phyloP scores from a whole-genome alignment of 2,113 vertebrate genomes.

The Notothenia coriiceps region DNA sequence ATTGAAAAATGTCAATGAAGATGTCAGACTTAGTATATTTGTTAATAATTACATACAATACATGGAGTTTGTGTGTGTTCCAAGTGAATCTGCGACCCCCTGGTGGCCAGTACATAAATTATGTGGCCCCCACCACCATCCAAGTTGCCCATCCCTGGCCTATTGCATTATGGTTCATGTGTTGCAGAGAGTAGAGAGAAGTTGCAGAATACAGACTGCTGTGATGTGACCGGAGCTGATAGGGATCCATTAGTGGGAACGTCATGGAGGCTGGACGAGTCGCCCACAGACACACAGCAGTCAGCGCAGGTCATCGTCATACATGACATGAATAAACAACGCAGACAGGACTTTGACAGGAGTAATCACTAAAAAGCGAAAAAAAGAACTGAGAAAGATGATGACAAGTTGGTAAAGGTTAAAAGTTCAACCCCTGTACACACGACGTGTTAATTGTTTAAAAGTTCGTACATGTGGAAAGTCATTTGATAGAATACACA shows the following conservation, averaged over 20 bases:
- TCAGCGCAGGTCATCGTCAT: constrained; percentile 41
- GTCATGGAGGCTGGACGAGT: constrained; percentile 30
- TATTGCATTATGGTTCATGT: neutral
- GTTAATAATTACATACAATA: no score
- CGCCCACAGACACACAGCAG: constrained; percentile 49
- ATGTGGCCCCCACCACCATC: no score
- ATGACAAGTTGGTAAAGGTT: neutral
- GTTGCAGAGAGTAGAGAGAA: constrained; percentile 1
- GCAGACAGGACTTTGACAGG: constrained; percentile 18
- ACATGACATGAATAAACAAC: constrained; percentile 23
- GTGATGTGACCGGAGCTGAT: constrained; percentile 44
- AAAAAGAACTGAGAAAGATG: neutral
- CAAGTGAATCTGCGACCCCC: no score
- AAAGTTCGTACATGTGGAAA: neutral
- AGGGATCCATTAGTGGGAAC: constrained; percentile 43
- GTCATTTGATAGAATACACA: no score
- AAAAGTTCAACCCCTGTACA: neutral
- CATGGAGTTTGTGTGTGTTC: no score
- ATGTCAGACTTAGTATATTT: no score
- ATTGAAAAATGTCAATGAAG: no score
- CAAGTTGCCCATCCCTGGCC: no score
- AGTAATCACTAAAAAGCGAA: constrained; percentile 11
- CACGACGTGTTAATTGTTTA: neutral
- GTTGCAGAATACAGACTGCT: constrained; percentile 20
- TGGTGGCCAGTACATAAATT: no score